Percentiles rank a stretch among this genome's conserved stretches.
These are phyloP conservation scores for Platichthys flesus DNA, from an alignment of 2,113 vertebrate genomes.

Conservation along the genomic window DNA sequence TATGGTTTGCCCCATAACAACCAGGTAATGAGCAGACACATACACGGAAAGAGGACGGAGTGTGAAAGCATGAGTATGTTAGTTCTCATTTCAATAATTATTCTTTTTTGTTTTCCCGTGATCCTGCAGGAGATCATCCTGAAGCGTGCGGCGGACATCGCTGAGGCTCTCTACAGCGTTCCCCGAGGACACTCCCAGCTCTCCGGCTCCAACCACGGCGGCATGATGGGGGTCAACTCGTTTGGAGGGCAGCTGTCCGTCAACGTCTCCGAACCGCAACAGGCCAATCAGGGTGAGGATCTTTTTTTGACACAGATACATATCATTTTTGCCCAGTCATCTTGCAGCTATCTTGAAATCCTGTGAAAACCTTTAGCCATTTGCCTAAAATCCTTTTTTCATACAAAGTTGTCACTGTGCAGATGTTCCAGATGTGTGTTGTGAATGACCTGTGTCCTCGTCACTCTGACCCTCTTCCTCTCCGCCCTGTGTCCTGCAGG, in stretches of 20 bases:
- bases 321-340: too few species aligned
- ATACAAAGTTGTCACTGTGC: too few species aligned
- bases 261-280: conserved; percentile 93
- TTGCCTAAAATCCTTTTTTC: too few species aligned
- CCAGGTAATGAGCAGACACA: conserved; percentile 83
- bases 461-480: neutral
- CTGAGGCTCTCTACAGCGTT: conserved; percentile 98
- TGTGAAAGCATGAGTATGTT: neutral
- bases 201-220: conserved; percentile 88
- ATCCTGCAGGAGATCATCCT: conserved; percentile 92
- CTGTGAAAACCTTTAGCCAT: too few species aligned
- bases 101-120: neutral
- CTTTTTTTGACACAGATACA: neutral
- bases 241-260: conserved; percentile 97
- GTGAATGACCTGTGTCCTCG: neutral
- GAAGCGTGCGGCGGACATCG: conserved; percentile 97
- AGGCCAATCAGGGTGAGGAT: conserved; percentile 94
- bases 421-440: too few species aligned
- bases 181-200: conserved; percentile 98
- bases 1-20: conserved; percentile 97
- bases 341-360: too few species aligned
- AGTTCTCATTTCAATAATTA: neutral
- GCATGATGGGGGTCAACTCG: conserved; percentile 98
- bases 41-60: neutral
- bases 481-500: conserved; percentile 75